These are phyloP conservation scores for Hemichromis elongatus DNA, from an alignment of 2,113 vertebrate genomes.

Conservation along the genomic window DNA sequence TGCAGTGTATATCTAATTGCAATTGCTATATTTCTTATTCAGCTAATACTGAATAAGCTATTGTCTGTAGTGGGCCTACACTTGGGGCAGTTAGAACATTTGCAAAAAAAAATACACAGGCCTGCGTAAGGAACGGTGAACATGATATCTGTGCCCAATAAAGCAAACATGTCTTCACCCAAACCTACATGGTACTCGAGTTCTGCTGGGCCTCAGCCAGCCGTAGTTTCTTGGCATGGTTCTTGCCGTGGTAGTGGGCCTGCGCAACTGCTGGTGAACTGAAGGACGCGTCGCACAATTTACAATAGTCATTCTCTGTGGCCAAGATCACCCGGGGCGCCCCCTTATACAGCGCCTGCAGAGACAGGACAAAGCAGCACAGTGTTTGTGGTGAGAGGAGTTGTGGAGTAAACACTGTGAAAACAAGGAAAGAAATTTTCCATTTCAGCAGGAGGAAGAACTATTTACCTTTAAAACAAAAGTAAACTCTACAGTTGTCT, in stretches of 20 bases:
- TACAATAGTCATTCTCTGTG: conserved; percentile 97
- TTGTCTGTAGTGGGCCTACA: background rate
- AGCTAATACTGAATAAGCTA: background rate
- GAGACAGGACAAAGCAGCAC: conserved; percentile 15
- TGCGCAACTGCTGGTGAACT: conserved; percentile 94
- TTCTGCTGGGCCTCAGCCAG: conserved; percentile 88
- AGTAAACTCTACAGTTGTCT: background rate
- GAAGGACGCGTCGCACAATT: conserved; percentile 96
- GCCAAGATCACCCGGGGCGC: conserved; percentile 92
- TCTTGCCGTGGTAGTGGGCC: conserved; percentile 97
- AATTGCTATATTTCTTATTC: background rate
- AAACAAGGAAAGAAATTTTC: background rate
- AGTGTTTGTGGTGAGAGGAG: conserved; percentile 11
- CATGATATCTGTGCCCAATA: background rate
- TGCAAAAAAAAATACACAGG: background rate
- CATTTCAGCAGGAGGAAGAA: background rate
- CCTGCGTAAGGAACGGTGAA: background rate
- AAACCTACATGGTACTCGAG: conserved; percentile 83
- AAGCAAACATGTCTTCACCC: background rate
- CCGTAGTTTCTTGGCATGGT: conserved; percentile 91
- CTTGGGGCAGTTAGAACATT: background rate
- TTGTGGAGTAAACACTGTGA: background rate
- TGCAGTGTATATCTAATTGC: background rate
- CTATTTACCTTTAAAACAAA: background rate
- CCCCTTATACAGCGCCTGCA: conserved; percentile 81